phyloP scores from a whole-genome alignment of 2,113 vertebrate species.

The Cavia aperea region DNA sequence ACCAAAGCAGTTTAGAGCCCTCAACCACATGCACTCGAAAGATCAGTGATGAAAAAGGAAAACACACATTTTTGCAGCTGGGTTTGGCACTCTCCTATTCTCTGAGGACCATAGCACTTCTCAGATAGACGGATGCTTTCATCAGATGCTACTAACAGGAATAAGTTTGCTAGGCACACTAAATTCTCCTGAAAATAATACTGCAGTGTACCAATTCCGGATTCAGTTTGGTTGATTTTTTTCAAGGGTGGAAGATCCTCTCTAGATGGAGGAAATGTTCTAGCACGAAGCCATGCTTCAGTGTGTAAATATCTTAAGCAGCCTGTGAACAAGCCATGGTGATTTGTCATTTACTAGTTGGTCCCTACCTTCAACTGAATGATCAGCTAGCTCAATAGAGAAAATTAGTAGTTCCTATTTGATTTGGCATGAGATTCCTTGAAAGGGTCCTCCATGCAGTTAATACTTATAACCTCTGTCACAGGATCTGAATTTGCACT shows the following conservation, averaged over 20 bases:
- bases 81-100: background rate
- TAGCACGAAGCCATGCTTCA: background rate
- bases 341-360: background rate
- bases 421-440: background rate
- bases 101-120: background rate
- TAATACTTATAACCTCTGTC: background rate
- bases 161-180: background rate
- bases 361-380: background rate
- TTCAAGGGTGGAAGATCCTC: background rate
- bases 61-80: background rate
- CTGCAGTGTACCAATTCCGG: background rate
- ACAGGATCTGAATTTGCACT: background rate
- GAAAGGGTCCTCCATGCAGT: background rate
- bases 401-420: background rate
- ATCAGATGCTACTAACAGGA: conserved; percentile 14
- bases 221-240: conserved; percentile 18
- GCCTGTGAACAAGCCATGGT: background rate
- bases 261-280: background rate
- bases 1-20: background rate
- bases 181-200: conserved; percentile 42
- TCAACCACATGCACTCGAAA: background rate
- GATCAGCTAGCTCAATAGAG: background rate
- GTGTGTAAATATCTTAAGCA: background rate
- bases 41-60: background rate
- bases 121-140: background rate